phyloP scores from a whole-genome alignment of 1,140 invertebrate species.

The Laupala kohalensis region DNA sequence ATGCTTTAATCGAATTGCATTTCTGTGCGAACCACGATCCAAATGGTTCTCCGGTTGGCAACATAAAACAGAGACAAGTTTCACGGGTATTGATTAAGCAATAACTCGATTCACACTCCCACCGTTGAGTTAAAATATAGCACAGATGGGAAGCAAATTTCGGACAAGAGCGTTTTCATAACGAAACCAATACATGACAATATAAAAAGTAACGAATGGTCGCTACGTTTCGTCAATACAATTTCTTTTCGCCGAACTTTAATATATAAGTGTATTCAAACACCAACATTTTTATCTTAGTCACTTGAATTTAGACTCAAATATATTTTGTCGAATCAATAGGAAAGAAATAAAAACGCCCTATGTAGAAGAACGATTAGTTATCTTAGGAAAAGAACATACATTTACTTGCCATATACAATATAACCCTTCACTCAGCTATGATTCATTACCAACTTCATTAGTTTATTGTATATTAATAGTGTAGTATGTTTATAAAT shows the following conservation, averaged over 20 bases:
- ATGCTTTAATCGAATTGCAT: too few relatives aligned
- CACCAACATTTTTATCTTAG: background rate
- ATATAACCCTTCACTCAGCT: too few relatives aligned
- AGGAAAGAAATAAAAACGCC: too few relatives aligned
- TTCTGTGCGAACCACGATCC: too few relatives aligned
- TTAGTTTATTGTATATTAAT: too few relatives aligned
- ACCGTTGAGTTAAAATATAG: background rate
- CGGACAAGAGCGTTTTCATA: background rate
- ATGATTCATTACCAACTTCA: too few relatives aligned
- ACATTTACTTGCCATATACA: too few relatives aligned
- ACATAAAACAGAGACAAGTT: background rate
- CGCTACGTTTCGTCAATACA: background rate
- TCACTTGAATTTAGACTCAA: background rate
- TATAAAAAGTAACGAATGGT: background rate
- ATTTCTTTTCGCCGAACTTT: background rate
- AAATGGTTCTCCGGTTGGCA: background rate
- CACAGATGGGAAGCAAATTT: background rate
- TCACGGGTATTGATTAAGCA: background rate
- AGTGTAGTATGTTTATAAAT: too few relatives aligned
- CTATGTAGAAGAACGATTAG: too few relatives aligned
- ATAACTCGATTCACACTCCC: background rate
- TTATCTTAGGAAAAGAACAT: too few relatives aligned
- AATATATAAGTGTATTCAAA: background rate
- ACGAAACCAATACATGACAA: background rate
- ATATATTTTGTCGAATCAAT: too few relatives aligned